Evolutionary conservation across 2,888 invertebrate species (phyloP).

Genomic region (Hoplodrina ambigua): DNA sequence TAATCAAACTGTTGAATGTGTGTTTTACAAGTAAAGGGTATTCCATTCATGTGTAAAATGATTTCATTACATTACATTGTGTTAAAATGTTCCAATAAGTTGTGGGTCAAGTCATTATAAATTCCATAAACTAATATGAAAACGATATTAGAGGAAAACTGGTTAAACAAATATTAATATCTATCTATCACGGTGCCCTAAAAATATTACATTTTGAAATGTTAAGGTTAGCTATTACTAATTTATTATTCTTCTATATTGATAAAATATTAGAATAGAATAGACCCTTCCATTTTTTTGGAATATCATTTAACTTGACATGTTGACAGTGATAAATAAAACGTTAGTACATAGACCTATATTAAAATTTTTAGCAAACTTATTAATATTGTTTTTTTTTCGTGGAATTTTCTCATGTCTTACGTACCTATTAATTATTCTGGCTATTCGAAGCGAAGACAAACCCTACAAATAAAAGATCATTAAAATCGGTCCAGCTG

Average conservation of each 20-base stretch:
- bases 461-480: too few species aligned
- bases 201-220: constrained; percentile 15
- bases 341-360: too few species aligned
- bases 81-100: constrained; percentile 32
- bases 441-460: too few species aligned
- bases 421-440: too few species aligned
- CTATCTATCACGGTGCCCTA: constrained; percentile 6
- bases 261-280: not conserved
- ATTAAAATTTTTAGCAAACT: too few species aligned
- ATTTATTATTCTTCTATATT: not conserved
- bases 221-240: not conserved
- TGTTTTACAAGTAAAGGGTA: constrained; percentile 39
- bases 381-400: too few species aligned
- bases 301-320: too few species aligned
- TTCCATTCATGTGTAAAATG: constrained; percentile 41
- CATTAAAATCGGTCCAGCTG: too few species aligned
- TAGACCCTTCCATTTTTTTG: too few species aligned
- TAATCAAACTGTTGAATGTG: constrained; percentile 41
- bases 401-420: too few species aligned
- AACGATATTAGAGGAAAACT: constrained; percentile 19
- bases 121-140: constrained; percentile 56
- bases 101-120: constrained; percentile 41
- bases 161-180: constrained; percentile 29
- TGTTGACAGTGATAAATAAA: too few species aligned
- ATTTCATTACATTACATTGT: constrained; percentile 35